Evolutionary conservation across 2,888 invertebrate species (phyloP).

Genomic region (Netelia inedita): DNA sequence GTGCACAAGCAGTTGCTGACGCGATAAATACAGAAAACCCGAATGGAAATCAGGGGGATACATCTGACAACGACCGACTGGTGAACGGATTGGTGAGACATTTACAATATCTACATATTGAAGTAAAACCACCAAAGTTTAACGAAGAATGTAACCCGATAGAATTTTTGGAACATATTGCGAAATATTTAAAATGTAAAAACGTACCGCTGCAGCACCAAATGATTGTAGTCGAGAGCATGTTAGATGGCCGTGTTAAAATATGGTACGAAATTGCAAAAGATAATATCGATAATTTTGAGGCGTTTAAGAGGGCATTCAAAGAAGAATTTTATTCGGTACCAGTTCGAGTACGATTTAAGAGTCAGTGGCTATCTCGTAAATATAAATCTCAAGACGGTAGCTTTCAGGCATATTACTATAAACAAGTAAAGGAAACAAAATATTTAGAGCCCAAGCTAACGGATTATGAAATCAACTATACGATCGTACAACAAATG

Average conservation of each 20-base stretch:
- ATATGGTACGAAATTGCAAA: slow-evolving; percentile 25
- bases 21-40: too few species aligned
- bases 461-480: slow-evolving; percentile 30
- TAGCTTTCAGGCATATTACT: slow-evolving; percentile 31
- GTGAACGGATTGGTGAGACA: not conserved
- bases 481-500: slow-evolving; percentile 38
- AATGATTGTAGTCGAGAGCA: slow-evolving; percentile 39
- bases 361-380: slow-evolving; percentile 28
- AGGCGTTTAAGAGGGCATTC: slow-evolving; percentile 36
- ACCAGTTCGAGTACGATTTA: slow-evolving; percentile 25
- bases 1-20: not conserved
- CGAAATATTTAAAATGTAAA: not conserved
- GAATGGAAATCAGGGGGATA: not conserved
- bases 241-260: slow-evolving; percentile 44
- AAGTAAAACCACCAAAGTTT: too few species aligned
- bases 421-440: slow-evolving; percentile 14
- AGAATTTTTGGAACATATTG: too few species aligned
- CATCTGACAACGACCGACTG: not conserved
- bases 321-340: slow-evolving; percentile 53
- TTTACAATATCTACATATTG: not conserved
- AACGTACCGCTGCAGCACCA: slow-evolving; percentile 7
- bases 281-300: not conserved
- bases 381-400: slow-evolving; percentile 43
- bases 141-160: too few species aligned
- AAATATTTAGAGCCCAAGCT: slow-evolving; percentile 26